Conservation (phyloP, 2,113 vertebrate genomes). For the Pedionomus torquatus region DNA sequence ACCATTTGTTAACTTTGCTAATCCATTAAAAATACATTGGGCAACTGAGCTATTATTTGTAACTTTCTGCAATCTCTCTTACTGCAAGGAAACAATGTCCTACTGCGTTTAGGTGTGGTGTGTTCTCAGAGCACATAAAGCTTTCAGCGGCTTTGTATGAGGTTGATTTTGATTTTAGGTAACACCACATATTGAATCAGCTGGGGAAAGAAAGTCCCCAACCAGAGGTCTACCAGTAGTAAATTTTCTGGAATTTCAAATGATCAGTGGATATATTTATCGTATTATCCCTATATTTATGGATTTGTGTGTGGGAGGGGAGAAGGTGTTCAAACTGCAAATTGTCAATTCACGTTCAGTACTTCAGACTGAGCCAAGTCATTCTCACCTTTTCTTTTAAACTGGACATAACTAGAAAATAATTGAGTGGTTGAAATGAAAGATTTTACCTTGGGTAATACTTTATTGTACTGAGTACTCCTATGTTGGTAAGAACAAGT, state of each 20-base stretch:
- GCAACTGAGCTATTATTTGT: constrained; percentile 67
- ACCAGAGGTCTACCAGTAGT: not conserved
- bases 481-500: not conserved
- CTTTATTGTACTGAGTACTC: constrained; percentile 9
- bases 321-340: not conserved
- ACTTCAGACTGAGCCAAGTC: not conserved
- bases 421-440: constrained; percentile 45
- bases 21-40: constrained; percentile 72
- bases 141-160: constrained; percentile 65
- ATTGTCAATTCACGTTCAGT: not conserved
- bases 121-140: constrained; percentile 66
- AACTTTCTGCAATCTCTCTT: constrained; percentile 59
- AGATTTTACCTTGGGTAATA: constrained; percentile 48
- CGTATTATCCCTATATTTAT: constrained; percentile 13
- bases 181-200: constrained; percentile 45
- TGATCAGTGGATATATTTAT: constrained; percentile 8
- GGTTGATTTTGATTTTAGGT: constrained; percentile 63
- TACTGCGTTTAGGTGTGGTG: constrained; percentile 71
- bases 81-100: constrained; percentile 69
- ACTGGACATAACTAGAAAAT: not conserved
- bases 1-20: constrained; percentile 75
- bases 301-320: not conserved
- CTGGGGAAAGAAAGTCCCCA: constrained; percentile 6
- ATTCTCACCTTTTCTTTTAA: not conserved
- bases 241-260: constrained; percentile 21